A percentile compares a stretch with the other conserved stretches of the same genome.
Conservation (phyloP, 2,797 vertebrate species). For the Podarcis siculus region DNA sequence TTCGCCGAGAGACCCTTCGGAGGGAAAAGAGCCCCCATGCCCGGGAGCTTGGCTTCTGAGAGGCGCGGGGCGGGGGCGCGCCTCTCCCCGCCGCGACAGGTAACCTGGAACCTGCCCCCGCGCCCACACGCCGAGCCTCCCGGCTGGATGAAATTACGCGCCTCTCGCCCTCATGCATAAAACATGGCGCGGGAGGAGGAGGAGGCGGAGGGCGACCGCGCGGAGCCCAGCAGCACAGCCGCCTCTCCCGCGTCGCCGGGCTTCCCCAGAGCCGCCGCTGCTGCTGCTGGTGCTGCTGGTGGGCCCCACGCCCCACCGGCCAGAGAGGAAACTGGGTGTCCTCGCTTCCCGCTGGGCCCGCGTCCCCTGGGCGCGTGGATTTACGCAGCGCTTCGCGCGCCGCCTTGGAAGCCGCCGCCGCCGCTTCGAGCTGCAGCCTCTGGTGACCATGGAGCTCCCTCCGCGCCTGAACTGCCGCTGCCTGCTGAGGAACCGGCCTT, state of each 20-base stretch:
- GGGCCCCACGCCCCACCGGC: conserved; percentile 15
- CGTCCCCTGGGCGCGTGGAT: neutral
- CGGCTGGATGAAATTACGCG: conserved; percentile 73
- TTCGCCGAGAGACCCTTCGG: neutral
- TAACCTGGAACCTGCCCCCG: neutral
- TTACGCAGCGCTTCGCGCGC: neutral
- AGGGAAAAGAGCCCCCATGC: too few species aligned
- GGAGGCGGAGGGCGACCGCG: neutral
- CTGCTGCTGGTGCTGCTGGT: neutral
- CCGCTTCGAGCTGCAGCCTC: neutral
- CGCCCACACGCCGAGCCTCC: neutral
- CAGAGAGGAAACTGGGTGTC: neutral
- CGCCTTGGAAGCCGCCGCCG: too few species aligned
- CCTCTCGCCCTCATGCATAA: conserved; percentile 79
- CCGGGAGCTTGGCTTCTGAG: accelerated
- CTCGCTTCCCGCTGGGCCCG: conserved; percentile 67
- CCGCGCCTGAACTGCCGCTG: conserved; percentile 84
- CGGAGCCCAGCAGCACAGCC: neutral
- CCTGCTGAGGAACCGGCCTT: conserved; percentile 80
- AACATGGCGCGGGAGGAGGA: conserved; percentile 72
- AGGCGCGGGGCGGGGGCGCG: accelerated
- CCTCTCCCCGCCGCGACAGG: accelerated
- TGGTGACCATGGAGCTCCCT: conserved; percentile 83
- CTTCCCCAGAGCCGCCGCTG: too few species aligned
- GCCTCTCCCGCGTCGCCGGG: too few species aligned